Evolutionary conservation across 2,113 vertebrate genomes (phyloP), one percentile per base, ranked within the genome.

Genomic region (Puffinus mauretanicus): DNA sequence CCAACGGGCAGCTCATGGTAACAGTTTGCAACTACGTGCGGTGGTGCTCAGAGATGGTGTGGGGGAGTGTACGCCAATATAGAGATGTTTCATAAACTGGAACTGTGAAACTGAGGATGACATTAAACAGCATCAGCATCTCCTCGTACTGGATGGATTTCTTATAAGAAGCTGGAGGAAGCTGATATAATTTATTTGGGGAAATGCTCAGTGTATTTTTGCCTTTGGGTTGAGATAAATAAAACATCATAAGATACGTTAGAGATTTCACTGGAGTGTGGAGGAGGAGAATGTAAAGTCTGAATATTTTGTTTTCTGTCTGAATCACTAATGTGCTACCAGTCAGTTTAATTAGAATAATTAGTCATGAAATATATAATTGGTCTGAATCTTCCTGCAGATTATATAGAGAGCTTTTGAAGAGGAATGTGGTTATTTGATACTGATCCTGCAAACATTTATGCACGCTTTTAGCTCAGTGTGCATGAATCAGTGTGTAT

Each of bases 341-440:
- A 97, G 93, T 89, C 91, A 94, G 84, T 95, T 94, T 97, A 93
- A 96, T 97, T 96, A 95, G 89, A 93, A 97, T 97, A 94, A 97
- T 97, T 97, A 95, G 71, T 94, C 84, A 91, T 90, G 84, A 94
- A 86, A 96, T 94, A 91, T 82, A 70, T 94, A 96, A 96, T 94
- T 94, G 82, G 73, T 91, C 62, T 85, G 81, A 93, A 77, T 91
- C 79, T 95, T 90, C 17, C 46, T 79, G 70, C 61, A 93, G 72
- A 84, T 88, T 95, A 67, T 82, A 89, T 21, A 67, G 91, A 95
- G 78, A 57, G 92, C 75, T 96, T 89, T 90, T 93, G 93, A 92
- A 89, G 73, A 91, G 83, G 70, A 91, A 61, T 69, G 42, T 87
- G 73, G 86, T 85, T 95, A 72, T 93, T 87, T 91, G 91, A 52